phyloP scores from a whole-genome alignment of 2,113 vertebrate species.

The Macaca fascicularis region DNA sequence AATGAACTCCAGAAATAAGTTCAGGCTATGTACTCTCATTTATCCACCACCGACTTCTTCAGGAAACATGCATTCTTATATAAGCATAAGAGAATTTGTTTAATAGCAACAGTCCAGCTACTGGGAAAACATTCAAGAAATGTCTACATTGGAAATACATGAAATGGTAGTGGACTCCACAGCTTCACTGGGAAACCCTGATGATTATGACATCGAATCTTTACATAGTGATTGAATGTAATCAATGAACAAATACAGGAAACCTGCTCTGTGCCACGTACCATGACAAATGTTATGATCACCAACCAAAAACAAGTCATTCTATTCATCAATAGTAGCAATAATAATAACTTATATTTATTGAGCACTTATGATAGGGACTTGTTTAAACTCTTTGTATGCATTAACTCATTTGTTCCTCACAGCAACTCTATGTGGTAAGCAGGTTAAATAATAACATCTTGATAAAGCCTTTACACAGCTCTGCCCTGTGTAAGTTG shows the following conservation, averaged over 20 bases:
- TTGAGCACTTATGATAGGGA: not conserved
- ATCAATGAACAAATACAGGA: not conserved
- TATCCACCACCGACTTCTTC: not conserved
- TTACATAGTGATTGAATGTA: not conserved
- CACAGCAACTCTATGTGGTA: not conserved
- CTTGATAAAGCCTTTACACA: not conserved
- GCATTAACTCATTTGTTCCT: not conserved
- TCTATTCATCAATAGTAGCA: not conserved
- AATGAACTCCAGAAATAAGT: not conserved
- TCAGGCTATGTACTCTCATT: not conserved
- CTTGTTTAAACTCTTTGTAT: not conserved
- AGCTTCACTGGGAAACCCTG: not conserved
- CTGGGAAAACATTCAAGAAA: slow-evolving; percentile 15
- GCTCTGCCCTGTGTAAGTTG: not conserved
- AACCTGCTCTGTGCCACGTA: not conserved
- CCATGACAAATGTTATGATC: no score
- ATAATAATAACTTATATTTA: not conserved
- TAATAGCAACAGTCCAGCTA: not conserved
- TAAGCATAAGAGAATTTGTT: not conserved
- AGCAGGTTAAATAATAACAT: not conserved
- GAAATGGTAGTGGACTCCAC: not conserved
- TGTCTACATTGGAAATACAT: not conserved
- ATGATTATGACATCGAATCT: not conserved
- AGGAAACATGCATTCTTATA: not conserved
- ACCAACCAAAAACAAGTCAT: not conserved